Evolutionary conservation across 2,113 vertebrate species (phyloP), one percentile per base, ranked within the genome.

Genomic region (Silurus asotus): DNA sequence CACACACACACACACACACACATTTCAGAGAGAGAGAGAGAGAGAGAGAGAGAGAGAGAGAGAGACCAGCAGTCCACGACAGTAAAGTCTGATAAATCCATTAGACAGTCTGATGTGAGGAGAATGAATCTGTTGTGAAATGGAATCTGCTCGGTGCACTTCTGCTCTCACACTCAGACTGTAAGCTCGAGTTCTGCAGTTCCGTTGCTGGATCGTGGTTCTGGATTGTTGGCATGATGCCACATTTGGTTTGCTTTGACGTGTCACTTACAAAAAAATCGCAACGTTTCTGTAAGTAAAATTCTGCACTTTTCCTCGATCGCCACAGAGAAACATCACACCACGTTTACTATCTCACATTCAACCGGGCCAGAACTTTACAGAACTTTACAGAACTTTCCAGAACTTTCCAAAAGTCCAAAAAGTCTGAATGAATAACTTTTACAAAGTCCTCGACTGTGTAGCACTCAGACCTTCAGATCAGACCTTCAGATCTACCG

Each of bases 241-340:
- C 61, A 87, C 13, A 76, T 19, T 14, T 48, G 23, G 13, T 64
- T 53, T 49, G 83, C 83, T 80, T 81, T 86, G 89, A 88, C 89
- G 87, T 88, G 87, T 90, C 89, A 87, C 65, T 85, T 81, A 2
- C 70, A 78, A 11, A 80, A 62, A 75, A 49, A 59, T 11, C 48
- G 48, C 23, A 28, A 62, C 45, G 6, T 17, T 74, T 61, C 28
- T 53, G 1, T 6, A 5, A 13, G 2, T 14, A 28, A 45, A 48
- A 4, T 6, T 69, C 4, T 1, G 37, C 13, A 45, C 3, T 80
- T 74, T 64, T 83, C 20, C 14, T 6, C 5, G 6, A 8, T 49
- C 83, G 3, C 19, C 9, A 4, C 25, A 23, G 48, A 37, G 45
- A 58, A 19, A 6, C 10, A 0, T 0, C 13, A 13, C 10, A 75